Base-by-base conservation (phyloP, 2,113 vertebrate species). In the Pagrus major region DNA sequence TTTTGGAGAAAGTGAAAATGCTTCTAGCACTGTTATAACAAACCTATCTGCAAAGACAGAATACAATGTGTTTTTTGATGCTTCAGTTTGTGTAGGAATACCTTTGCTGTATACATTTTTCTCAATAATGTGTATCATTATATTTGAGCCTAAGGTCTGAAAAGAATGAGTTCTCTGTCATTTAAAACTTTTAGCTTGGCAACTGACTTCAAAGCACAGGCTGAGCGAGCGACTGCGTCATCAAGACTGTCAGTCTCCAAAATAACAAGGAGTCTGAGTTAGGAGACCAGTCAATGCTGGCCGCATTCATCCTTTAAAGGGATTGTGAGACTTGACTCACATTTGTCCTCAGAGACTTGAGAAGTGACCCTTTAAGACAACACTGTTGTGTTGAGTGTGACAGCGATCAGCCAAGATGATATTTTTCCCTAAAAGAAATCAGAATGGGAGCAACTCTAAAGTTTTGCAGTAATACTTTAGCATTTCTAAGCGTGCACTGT, bases 191-290 rank as follows among this genome's bases (percentile, higher is more conserved):
- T 65, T 7, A 47, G 54, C 7, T 10, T 1, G 54, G 46, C 9
- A 14, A 35, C 23, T 9, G 33, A 35, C 54, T 67, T 67, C 68
- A 72, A 60, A 72, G 68, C 18, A 9, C 9, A 41, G 31, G 29
- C 64, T 64, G 59, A 82, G 66, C 41, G 16, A 5, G 29, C 4
- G 27, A 44, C 23, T 66, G 64, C 9, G 8, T 63, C 51, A 64
- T 25, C 23, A 15, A 9, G 23, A 16, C 59, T 14, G 51, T 63
- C 71, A 20, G 18, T 41, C 55, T 63, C 16, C 16, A 39, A 39
- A 71, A 35, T 77, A 72, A 68, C 42, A 31, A 56, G 39, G 37
- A 29, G 47, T 59, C 31, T 35, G 59, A 60, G 42, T 16, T 18
- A 1, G 39, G 61, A 29, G n/a, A 31, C 4, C 37, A 16, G 25